These are phyloP conservation scores for Thamnophis sirtalis DNA, from an alignment of 2,113 vertebrate species.

Conservation along the genomic window DNA sequence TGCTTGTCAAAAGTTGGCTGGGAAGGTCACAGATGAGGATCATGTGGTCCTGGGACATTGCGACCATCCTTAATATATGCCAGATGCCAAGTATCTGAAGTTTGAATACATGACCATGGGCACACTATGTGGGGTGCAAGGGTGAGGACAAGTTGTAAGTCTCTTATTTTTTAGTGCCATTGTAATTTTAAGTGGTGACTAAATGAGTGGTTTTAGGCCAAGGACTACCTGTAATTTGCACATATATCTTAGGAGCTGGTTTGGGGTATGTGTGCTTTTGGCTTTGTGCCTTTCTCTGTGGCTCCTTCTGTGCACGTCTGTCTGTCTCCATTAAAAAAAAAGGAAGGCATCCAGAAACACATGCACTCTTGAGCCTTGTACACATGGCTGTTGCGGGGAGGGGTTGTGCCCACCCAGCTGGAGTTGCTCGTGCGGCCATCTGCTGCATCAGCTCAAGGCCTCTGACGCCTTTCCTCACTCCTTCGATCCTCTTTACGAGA, in stretches of 20 bases:
- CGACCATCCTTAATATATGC: not conserved
- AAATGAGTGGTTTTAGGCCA: not conserved
- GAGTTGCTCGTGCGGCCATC: not conserved
- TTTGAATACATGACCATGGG: not conserved
- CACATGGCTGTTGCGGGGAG: not conserved
- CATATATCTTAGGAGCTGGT: not conserved
- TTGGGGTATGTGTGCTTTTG: not conserved
- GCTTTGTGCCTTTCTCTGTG: not conserved
- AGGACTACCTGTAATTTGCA: not conserved
- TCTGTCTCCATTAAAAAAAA: not conserved
- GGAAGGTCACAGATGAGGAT: not conserved
- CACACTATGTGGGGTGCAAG: not conserved
- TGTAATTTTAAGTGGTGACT: not conserved
- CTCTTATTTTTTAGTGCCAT: not conserved
- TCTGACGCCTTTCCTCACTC: slow-evolving; percentile 5
- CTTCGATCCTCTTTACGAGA: slow-evolving; percentile 17
- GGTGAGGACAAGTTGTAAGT: not conserved
- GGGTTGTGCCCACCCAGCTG: not conserved
- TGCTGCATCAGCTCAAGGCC: not conserved
- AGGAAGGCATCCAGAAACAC: not conserved
- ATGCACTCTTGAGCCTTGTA: not conserved
- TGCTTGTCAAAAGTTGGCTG: not conserved
- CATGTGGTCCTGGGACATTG: not conserved
- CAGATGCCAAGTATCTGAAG: not conserved
- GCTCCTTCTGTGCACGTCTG: not conserved